These are phyloP conservation scores for Zelleria hepariella DNA, from an alignment of 2,888 invertebrate genomes.

Conservation along the genomic window DNA sequence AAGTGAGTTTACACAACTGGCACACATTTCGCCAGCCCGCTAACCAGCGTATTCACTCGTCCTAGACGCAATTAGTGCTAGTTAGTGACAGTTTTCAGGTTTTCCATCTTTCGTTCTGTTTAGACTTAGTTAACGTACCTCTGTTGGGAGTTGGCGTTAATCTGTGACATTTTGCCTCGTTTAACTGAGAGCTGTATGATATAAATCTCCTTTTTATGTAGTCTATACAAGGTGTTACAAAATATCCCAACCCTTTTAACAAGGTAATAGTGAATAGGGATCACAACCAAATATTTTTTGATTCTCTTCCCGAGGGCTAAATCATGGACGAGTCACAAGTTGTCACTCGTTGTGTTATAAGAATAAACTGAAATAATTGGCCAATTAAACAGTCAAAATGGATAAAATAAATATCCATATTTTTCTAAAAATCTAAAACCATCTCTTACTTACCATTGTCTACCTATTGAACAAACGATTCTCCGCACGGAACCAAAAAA, in stretches of 20 bases:
- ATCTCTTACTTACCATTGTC: too few relatives aligned
- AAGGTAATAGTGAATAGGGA: too few relatives aligned
- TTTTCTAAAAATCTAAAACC: too few relatives aligned
- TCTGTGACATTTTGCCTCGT: background rate
- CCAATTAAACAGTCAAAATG: too few relatives aligned
- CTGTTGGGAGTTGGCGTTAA: background rate
- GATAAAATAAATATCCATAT: too few relatives aligned
- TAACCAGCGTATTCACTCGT: conserved; percentile 1
- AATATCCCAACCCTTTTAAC: too few relatives aligned
- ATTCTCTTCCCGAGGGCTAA: too few relatives aligned
- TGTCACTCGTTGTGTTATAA: too few relatives aligned
- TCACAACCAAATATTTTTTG: too few relatives aligned
- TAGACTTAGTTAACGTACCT: background rate
- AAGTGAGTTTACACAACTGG: background rate
- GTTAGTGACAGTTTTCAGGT: background rate
- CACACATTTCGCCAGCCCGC: background rate
- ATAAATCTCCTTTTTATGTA: background rate
- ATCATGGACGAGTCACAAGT: too few relatives aligned
- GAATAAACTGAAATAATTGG: too few relatives aligned
- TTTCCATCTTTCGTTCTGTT: background rate
- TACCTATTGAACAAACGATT: too few relatives aligned
- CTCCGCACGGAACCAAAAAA: background rate
- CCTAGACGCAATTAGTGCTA: background rate
- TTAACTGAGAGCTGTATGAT: background rate
- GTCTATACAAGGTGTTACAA: background rate